phyloP scores from a whole-genome alignment of 2,113 vertebrate genomes.

The Sturnus vulgaris region DNA sequence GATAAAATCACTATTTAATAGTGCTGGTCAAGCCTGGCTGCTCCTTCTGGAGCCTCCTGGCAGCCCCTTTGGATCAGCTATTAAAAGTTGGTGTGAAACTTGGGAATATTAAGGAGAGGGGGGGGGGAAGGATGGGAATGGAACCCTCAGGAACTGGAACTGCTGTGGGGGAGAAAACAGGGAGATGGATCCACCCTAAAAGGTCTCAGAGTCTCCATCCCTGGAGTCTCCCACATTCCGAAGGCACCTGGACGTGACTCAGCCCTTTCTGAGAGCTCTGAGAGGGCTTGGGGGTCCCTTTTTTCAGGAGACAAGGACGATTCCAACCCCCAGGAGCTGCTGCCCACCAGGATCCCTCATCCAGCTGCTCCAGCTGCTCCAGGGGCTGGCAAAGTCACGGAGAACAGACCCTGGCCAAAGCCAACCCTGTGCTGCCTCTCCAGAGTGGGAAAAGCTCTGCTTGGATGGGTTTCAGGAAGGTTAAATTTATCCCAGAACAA shows the following conservation, averaged over 20 bases:
- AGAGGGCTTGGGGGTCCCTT: neutral
- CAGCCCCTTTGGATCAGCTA: constrained; percentile 3
- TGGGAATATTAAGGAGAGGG: neutral
- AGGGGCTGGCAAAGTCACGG: accelerated
- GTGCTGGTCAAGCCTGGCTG: constrained; percentile 49
- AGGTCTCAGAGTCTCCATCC: neutral
- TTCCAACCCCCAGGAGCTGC: neutral
- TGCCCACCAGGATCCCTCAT: neutral
- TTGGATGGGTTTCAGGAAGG: neutral
- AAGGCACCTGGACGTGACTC: accelerated
- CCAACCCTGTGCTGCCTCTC: neutral
- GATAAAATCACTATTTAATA: constrained; percentile 57
- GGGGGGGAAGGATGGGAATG: neutral
- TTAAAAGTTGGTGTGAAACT: constrained; percentile 7
- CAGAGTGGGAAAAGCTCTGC: neutral
- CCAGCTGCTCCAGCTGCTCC: neutral
- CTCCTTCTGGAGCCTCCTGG: neutral
- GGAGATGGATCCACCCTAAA: neutral
- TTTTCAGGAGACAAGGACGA: neutral
- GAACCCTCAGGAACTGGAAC: accelerated
- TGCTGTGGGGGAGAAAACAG: accelerated
- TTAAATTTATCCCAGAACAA: neutral
- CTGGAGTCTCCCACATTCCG: neutral
- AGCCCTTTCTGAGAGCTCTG: neutral
- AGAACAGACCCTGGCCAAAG: neutral